Base-by-base conservation (phyloP, 1,140 invertebrate genomes). In the Trachymyrmex septentrionalis region DNA sequence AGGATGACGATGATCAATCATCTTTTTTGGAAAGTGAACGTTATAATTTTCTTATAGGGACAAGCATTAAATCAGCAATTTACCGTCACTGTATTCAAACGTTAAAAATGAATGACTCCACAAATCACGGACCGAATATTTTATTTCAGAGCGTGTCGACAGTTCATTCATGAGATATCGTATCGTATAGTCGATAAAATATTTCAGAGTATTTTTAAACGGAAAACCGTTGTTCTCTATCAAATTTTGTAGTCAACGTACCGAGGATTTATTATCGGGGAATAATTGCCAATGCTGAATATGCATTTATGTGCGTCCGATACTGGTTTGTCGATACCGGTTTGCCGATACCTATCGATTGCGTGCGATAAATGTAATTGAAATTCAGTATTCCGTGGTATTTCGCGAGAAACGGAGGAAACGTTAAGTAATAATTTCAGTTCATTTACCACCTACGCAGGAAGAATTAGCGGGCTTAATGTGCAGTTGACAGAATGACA, bases 401-500 rank as follows among this genome's bases (percentile, higher is more conserved):
- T 48, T 48, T n/a, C 50, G 59, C 14, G 38, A 12, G 82, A 63
- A 61, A 55, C 50, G 61, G 69, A 59, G 50, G 64, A 71, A 85
- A 59, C 57, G 16, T 44, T 63, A 59, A 66, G 72, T 50, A 77
- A 78, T 88, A 89, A 89, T 89, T 89, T 80, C 84, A 38, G 82
- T 76, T 24, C 48, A n/a, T 75, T 89, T 63, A 63, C 64, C 73
- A 80, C 87, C 87, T 89, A 89, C 88, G 69, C 88, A 12, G 14
- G 55, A 55, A 67, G 55, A 50, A 84, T 84, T 84, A 50, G 69
- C 75, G 85, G 69, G 76, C 69, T 71, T 48, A 59, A 71, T n/a
- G 55, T 63, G 69, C 21, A 75, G 44, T 67, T 38, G 85, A 84
- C 85, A 57, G 87, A 71, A 76, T 87, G 87, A 88, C 87, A 66